phyloP scores from a whole-genome alignment of 2,113 vertebrate genomes.

The Neoarius graeffei region DNA sequence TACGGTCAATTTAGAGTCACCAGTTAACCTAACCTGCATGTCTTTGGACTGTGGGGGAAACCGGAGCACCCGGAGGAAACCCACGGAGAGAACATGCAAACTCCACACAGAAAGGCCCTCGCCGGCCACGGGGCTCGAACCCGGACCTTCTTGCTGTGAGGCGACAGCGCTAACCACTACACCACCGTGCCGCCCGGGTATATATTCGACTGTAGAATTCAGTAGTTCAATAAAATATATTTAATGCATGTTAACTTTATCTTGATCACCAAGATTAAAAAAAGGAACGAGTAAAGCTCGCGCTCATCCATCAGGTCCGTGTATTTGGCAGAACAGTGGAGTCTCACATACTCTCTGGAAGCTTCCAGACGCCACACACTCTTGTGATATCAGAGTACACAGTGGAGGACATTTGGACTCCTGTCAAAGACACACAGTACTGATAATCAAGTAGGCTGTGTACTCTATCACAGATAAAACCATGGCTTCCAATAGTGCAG shows the following conservation, averaged over 20 bases:
- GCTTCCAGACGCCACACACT: background rate
- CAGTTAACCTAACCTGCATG: too few relatives aligned
- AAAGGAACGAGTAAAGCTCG: background rate
- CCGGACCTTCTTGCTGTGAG: too few relatives aligned
- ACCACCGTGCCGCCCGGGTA: too few relatives aligned
- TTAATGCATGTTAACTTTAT: background rate
- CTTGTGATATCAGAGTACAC: constrained; percentile 24
- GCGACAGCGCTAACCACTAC: too few relatives aligned
- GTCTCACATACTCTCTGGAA: constrained; percentile 10
- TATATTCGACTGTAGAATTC: background rate
- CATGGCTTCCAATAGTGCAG: background rate
- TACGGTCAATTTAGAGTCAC: too few relatives aligned
- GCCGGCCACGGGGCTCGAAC: too few relatives aligned
- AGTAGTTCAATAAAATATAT: background rate
- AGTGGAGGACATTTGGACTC: constrained; percentile 24
- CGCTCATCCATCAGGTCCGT: background rate
- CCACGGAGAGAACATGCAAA: too few relatives aligned
- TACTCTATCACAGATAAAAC: constrained; percentile 7
- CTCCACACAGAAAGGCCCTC: too few relatives aligned
- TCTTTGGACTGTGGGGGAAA: too few relatives aligned
- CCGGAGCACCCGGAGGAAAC: too few relatives aligned
- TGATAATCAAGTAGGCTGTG: constrained; percentile 21
- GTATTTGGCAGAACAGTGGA: background rate
- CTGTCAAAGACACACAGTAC: constrained; percentile 21
- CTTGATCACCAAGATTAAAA: background rate